These are phyloP conservation scores for Corythaixoides concolor DNA, from an alignment of 2,113 vertebrate genomes.

Conservation along the genomic window DNA sequence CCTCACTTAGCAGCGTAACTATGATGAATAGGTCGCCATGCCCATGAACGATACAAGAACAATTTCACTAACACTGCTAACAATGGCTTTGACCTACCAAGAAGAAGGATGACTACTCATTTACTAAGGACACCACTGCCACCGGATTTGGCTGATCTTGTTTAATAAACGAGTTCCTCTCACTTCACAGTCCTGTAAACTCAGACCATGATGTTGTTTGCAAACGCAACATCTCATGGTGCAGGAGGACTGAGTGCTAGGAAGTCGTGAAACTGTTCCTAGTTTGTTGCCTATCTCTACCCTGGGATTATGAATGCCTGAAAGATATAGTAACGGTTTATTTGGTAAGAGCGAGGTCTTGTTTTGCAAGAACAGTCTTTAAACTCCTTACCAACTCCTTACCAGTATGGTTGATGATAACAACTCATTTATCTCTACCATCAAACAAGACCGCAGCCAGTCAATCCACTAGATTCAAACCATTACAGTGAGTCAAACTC, in stretches of 20 bases:
- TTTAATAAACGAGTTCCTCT: not conserved
- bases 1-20: not conserved
- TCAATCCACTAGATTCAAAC: not conserved
- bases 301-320: not conserved
- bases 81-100: not conserved
- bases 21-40: not conserved
- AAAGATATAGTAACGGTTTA: not conserved
- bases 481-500: fast-evolving
- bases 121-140: not conserved
- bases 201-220: not conserved
- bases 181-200: not conserved
- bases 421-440: not conserved
- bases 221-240: not conserved
- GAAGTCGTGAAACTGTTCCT: not conserved
- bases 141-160: not conserved
- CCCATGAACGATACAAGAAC: not conserved
- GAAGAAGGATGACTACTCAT: not conserved
- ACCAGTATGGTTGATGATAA: not conserved
- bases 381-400: not conserved
- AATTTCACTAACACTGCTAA: not conserved
- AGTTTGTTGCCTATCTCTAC: not conserved
- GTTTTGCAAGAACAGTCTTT: not conserved
- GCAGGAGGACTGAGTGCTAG: not conserved
- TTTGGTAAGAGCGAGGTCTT: not conserved
- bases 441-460: not conserved